These are phyloP conservation scores for Malurus melanocephalus DNA, from an alignment of 2,113 vertebrate genomes.

Conservation along the genomic window DNA sequence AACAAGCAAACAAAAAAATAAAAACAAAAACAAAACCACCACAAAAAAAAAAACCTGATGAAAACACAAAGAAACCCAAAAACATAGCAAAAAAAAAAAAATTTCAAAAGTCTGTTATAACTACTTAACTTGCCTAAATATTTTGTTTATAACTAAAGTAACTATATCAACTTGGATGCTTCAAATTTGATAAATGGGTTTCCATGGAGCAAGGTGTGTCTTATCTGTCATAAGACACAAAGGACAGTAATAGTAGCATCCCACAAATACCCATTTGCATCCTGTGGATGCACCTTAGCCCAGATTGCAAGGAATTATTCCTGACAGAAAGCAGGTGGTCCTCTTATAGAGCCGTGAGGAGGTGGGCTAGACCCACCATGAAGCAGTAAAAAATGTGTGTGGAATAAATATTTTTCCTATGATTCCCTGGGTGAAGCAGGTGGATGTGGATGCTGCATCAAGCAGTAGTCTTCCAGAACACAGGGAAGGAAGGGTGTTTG, in stretches of 20 bases:
- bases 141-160: neutral
- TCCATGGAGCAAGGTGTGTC: neutral
- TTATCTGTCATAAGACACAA: neutral
- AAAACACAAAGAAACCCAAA: too few species aligned
- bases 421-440: neutral
- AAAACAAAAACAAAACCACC: too few species aligned
- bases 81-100: neutral
- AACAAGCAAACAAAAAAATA: neutral
- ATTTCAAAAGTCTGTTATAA: neutral
- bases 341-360: neutral
- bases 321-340: neutral
- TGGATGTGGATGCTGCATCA: neutral
- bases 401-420: neutral
- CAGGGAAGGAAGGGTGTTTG: neutral
- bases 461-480: neutral
- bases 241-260: neutral
- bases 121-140: neutral
- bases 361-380: rapidly evolving
- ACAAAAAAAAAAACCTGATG: too few species aligned
- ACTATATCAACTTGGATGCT: neutral
- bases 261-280: neutral
- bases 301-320: neutral
- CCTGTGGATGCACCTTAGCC: neutral
- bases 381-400: neutral
- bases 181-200: neutral